A percentile compares a stretch with the other conserved stretches of the same genome.
These are phyloP conservation scores for Diorhabda sublineata DNA, from an alignment of 1,140 invertebrate genomes.

Conservation along the genomic window DNA sequence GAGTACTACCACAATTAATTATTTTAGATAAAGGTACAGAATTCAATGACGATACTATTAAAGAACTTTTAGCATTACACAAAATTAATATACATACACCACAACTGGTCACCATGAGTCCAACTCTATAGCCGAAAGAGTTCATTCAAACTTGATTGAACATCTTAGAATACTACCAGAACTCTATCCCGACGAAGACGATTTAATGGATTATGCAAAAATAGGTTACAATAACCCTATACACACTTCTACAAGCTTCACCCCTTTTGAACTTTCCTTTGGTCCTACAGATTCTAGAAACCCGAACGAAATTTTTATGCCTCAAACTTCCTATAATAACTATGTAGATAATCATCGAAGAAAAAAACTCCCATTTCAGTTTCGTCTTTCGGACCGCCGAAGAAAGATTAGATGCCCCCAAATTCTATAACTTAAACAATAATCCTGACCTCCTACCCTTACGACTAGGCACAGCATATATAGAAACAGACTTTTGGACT, in stretches of 20 bases:
- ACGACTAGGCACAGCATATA: too few relatives aligned
- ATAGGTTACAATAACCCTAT: constrained; percentile 28
- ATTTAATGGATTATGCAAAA: constrained; percentile 24
- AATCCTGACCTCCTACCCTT: too few relatives aligned
- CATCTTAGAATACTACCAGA: constrained; percentile 13
- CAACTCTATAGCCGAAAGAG: constrained; percentile 20
- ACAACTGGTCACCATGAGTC: constrained; percentile 17
- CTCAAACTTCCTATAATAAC: too few relatives aligned
- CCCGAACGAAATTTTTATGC: not conserved
- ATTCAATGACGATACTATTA: constrained; percentile 11
- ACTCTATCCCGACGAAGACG: constrained; percentile 2
- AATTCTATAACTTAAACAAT: too few relatives aligned
- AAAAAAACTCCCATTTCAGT: too few relatives aligned
- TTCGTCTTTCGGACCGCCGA: too few relatives aligned
- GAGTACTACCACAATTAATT: constrained; percentile 16
- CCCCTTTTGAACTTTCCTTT: constrained; percentile 25
- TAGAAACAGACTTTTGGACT: too few relatives aligned
- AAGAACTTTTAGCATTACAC: too few relatives aligned
- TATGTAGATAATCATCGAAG: too few relatives aligned
- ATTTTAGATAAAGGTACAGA: not conserved
- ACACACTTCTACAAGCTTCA: constrained; percentile 24
- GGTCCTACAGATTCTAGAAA: constrained; percentile 22
- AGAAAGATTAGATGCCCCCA: too few relatives aligned
- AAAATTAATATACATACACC: constrained; percentile 24
- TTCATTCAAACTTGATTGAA: constrained; percentile 23